A percentile compares a stretch with the other conserved stretches of the same genome.
Conservation (phyloP, 2,888 invertebrate genomes). For the Andrena camellia region DNA sequence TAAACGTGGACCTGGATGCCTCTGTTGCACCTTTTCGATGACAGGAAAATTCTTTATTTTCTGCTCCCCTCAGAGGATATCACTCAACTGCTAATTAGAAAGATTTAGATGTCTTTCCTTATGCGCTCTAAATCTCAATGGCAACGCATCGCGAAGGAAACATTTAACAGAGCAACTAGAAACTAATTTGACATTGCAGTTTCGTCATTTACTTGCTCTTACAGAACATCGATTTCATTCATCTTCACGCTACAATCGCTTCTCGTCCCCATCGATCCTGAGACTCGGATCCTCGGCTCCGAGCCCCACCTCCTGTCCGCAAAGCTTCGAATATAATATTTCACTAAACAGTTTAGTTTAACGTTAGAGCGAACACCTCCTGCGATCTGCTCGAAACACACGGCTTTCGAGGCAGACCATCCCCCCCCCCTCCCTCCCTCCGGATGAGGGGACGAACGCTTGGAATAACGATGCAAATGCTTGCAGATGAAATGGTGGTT, state of each 20-base stretch:
- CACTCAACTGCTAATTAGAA: neutral
- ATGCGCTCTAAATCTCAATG: neutral
- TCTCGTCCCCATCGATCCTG: neutral
- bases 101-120: neutral
- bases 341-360: neutral
- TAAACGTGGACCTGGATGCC: neutral
- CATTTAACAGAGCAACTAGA: neutral
- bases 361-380: neutral
- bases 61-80: slow-evolving; percentile 7
- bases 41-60: neutral
- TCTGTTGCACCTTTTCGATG: neutral
- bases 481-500: slow-evolving; percentile 93
- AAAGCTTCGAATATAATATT: slow-evolving; percentile 25
- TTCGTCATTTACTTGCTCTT: neutral
- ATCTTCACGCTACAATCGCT: neutral
- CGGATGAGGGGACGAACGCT: slow-evolving; percentile 2
- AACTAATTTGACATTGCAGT: neutral
- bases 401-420: slow-evolving; percentile 6
- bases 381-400: slow-evolving; percentile 11
- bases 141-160: neutral
- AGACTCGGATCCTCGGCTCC: neutral
- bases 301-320: slow-evolving; percentile 20
- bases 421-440: too few relatives aligned
- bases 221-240: slow-evolving; percentile 1
- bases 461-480: slow-evolving; percentile 73